phyloP scores from a whole-genome alignment of 2,888 invertebrate species.

The Perdita meconis region DNA sequence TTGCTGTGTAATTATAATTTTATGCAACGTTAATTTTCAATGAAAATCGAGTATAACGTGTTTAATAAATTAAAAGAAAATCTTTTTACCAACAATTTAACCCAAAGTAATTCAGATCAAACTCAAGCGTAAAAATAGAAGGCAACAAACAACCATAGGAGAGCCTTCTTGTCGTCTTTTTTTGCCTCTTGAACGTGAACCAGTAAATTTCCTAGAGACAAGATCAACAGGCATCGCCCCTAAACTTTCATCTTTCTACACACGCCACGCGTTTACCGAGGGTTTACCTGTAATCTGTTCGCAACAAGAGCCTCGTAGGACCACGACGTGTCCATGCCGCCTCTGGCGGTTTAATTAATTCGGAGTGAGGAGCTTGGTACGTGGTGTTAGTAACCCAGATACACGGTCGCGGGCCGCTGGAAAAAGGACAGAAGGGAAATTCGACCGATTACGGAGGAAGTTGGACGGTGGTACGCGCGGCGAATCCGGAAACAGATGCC shows the following conservation, averaged over 20 bases:
- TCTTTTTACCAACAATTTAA: too few relatives aligned
- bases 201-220: not conserved
- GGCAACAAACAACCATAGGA: not conserved
- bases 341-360: constrained; percentile 78
- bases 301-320: constrained; percentile 31
- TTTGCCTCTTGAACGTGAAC: not conserved
- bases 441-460: constrained; percentile 45
- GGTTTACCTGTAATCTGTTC: constrained; percentile 51
- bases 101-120: too few relatives aligned
- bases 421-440: constrained; percentile 45
- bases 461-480: constrained; percentile 31
- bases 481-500: constrained; percentile 60
- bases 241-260: not conserved
- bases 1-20: too few relatives aligned
- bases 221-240: not conserved
- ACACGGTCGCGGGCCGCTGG: not conserved
- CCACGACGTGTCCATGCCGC: constrained; percentile 55
- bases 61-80: too few relatives aligned
- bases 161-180: not conserved
- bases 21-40: too few relatives aligned
- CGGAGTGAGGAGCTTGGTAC: constrained; percentile 54
- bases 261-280: constrained; percentile 10
- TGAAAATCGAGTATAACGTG: too few relatives aligned
- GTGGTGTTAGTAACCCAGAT: constrained; percentile 52
- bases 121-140: too few relatives aligned